phyloP scores from a whole-genome alignment of 1,140 invertebrate genomes.

The Orchesella cincta region DNA sequence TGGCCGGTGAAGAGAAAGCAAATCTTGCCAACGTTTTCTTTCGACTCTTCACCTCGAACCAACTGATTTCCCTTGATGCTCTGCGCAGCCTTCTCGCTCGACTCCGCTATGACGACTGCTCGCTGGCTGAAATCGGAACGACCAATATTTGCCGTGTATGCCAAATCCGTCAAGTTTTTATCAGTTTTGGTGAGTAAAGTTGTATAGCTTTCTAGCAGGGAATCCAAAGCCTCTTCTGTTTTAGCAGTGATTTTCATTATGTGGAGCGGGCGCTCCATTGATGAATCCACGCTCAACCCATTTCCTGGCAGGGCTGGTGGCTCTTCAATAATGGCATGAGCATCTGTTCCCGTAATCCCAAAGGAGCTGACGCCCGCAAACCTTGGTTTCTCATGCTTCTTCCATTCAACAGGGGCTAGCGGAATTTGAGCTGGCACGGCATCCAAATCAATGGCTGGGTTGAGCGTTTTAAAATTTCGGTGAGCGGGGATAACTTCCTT shows the following conservation, averaged over 20 bases:
- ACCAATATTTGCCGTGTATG: conserved; percentile 24
- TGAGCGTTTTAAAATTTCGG: conserved; percentile 6
- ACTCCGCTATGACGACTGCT: neutral
- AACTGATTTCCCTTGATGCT: neutral
- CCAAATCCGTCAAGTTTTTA: neutral
- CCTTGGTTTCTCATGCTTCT: neutral
- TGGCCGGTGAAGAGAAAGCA: conserved; percentile 28
- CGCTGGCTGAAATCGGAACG: conserved; percentile 27
- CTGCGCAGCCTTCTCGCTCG: neutral
- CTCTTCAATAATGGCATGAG: conserved; percentile 13
- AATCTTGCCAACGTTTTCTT: neutral
- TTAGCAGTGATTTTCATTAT: conserved; percentile 28
- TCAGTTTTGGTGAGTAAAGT: neutral
- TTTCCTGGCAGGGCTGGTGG: neutral
- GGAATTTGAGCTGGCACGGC: conserved; percentile 8
- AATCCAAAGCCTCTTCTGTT: conserved; percentile 35
- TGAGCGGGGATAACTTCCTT: conserved; percentile 9
- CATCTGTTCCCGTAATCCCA: conserved; percentile 23
- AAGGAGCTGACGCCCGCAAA: conserved; percentile 17
- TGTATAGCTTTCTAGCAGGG: conserved; percentile 28
- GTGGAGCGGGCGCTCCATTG: neutral
- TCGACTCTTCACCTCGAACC: neutral
- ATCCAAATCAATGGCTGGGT: conserved; percentile 13
- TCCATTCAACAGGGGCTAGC: neutral
- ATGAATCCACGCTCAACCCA: too few relatives aligned